Percentiles rank a stretch among this genome's conserved stretches.
phyloP scores from a whole-genome alignment of 2,888 invertebrate species.

The Hermaeophaga mercurialis region DNA sequence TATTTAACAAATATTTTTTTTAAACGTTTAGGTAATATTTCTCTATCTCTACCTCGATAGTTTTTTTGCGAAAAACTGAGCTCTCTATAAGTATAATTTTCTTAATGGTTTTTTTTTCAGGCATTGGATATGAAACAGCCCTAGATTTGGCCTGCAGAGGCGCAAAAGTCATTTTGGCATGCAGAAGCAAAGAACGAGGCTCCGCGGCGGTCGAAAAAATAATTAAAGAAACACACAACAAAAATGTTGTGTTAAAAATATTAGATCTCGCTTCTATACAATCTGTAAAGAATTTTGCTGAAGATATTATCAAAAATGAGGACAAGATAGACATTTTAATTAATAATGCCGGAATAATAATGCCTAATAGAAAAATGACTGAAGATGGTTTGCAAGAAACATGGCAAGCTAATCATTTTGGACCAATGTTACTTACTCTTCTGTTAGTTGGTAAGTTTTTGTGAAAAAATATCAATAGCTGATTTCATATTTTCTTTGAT shows the following conservation, averaged over 20 bases:
- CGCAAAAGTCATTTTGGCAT: conserved; percentile 62
- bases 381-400: conserved; percentile 68
- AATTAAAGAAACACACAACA: conserved; percentile 48
- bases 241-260: conserved; percentile 53
- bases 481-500: background rate
- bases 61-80: no score
- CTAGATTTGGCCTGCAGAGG: conserved; percentile 58
- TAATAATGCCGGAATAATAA: conserved; percentile 68
- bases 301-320: conserved; percentile 61
- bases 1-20: no score
- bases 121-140: conserved; percentile 57
- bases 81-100: no score
- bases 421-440: conserved; percentile 72
- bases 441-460: conserved; percentile 60
- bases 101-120: conserved; percentile 48
- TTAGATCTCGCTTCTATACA: conserved; percentile 62
- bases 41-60: no score
- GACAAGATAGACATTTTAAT: conserved; percentile 66
- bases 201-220: conserved; percentile 46
- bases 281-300: conserved; percentile 66
- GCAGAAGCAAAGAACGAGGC: conserved; percentile 52
- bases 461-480: background rate
- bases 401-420: conserved; percentile 73
- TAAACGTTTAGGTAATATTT: no score
- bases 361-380: conserved; percentile 57